Evolutionary conservation across 2,797 vertebrate genomes (phyloP).

Genomic region (Anabacerthia variegaticeps): DNA sequence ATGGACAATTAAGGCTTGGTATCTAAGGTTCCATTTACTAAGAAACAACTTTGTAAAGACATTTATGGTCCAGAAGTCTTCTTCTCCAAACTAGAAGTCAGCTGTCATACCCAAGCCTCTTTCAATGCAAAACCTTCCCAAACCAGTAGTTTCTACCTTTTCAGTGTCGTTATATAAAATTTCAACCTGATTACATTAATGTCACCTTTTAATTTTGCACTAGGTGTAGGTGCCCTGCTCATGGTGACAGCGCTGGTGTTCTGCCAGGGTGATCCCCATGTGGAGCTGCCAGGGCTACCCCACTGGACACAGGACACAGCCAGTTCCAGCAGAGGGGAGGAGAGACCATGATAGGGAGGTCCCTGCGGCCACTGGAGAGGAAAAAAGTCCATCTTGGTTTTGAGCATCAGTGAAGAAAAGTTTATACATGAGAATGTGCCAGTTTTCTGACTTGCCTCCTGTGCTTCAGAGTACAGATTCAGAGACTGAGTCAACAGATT

Average conservation of each 20-base stretch:
- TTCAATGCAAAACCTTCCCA: neutral
- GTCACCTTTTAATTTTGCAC: neutral
- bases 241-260: neutral
- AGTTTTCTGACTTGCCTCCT: neutral
- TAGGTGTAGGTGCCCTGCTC: neutral
- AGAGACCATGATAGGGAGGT: neutral
- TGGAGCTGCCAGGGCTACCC: neutral
- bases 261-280: neutral
- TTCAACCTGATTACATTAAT: neutral
- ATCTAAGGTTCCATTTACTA: neutral
- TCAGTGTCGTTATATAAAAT: neutral
- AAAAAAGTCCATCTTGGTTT: neutral
- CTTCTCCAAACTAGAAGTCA: neutral
- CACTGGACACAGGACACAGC: neutral
- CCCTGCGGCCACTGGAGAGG: accelerated
- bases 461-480: neutral
- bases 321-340: neutral
- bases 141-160: neutral
- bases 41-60: neutral
- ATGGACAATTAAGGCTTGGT: neutral
- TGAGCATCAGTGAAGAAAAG: neutral
- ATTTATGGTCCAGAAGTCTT: neutral
- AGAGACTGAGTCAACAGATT: neutral
- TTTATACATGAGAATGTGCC: neutral
- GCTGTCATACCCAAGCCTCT: neutral